A percentile compares a stretch with the other conserved stretches of the same genome.
phyloP scores from a whole-genome alignment of 2,888 invertebrate species.

The Troilus luridus region DNA sequence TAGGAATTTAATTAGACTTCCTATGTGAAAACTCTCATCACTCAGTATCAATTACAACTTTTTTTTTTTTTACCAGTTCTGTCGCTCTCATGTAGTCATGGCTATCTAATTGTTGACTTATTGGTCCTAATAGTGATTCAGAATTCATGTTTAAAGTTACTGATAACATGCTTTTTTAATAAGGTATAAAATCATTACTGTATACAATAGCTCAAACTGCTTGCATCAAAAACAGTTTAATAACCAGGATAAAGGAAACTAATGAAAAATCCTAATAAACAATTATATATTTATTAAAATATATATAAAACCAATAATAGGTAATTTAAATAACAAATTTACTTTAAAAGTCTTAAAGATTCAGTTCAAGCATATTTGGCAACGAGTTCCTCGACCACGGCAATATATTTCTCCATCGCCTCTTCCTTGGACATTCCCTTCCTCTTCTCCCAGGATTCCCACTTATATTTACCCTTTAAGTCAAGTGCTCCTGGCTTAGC shows the following conservation, averaged over 20 bases:
- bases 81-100: too few relatives aligned
- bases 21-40: too few relatives aligned
- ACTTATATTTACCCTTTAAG: constrained; percentile 95
- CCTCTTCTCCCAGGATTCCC: constrained; percentile 90
- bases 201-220: too few relatives aligned
- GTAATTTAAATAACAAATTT: constrained; percentile 31
- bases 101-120: too few relatives aligned
- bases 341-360: constrained; percentile 4
- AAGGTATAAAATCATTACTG: too few relatives aligned
- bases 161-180: too few relatives aligned
- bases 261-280: not conserved
- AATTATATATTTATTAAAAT: constrained; percentile 38
- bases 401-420: constrained; percentile 87
- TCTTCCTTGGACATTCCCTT: constrained; percentile 84
- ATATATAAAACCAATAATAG: constrained; percentile 4
- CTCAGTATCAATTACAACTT: too few relatives aligned
- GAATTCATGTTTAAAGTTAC: too few relatives aligned
- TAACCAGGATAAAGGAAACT: not conserved
- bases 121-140: too few relatives aligned
- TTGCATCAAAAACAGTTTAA: too few relatives aligned
- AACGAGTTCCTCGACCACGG: constrained; percentile 78
- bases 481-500: constrained; percentile 93
- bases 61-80: too few relatives aligned
- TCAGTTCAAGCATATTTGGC: constrained; percentile 68
- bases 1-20: too few relatives aligned